Percentiles rank a stretch among this genome's conserved stretches.
phyloP scores from a whole-genome alignment of 2,888 invertebrate genomes.

The Tanypteryx hageni region DNA sequence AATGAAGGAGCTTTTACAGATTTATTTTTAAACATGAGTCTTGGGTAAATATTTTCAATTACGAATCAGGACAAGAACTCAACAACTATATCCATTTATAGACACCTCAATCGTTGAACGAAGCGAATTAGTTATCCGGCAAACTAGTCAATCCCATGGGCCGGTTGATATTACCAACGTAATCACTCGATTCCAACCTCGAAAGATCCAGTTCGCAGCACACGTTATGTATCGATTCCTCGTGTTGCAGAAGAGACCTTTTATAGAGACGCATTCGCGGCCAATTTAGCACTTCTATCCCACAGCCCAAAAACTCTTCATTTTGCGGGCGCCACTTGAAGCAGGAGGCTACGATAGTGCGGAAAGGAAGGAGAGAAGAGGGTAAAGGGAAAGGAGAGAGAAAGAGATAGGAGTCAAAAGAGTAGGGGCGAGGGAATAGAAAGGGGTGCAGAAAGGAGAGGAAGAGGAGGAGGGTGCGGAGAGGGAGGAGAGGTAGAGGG shows the following conservation, averaged over 20 bases:
- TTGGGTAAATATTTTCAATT: no score
- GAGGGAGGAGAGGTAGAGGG: not conserved
- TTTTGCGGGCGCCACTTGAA: slow-evolving; percentile 50
- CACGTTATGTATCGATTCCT: slow-evolving; percentile 52
- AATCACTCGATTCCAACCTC: slow-evolving; percentile 12
- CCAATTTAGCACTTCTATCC: slow-evolving; percentile 55
- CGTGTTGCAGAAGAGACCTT: slow-evolving; percentile 18
- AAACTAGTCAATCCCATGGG: not conserved
- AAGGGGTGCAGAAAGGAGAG: slow-evolving; percentile 21
- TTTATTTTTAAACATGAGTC: no score
- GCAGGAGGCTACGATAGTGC: not conserved
- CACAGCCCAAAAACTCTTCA: slow-evolving; percentile 34
- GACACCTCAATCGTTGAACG: not conserved
- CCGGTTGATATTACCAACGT: not conserved
- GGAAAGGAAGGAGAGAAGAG: not conserved
- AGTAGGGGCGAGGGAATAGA: not conserved
- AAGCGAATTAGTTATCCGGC: not conserved
- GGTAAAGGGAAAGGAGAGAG: not conserved
- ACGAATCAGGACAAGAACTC: not conserved
- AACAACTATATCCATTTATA: not conserved
- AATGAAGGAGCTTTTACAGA: no score
- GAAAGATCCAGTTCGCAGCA: slow-evolving; percentile 32
- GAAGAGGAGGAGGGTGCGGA: not conserved
- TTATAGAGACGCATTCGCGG: slow-evolving; percentile 36
- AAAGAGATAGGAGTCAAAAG: not conserved